phyloP scores from a whole-genome alignment of 2,888 invertebrate genomes.

The Abrostola triplasia region DNA sequence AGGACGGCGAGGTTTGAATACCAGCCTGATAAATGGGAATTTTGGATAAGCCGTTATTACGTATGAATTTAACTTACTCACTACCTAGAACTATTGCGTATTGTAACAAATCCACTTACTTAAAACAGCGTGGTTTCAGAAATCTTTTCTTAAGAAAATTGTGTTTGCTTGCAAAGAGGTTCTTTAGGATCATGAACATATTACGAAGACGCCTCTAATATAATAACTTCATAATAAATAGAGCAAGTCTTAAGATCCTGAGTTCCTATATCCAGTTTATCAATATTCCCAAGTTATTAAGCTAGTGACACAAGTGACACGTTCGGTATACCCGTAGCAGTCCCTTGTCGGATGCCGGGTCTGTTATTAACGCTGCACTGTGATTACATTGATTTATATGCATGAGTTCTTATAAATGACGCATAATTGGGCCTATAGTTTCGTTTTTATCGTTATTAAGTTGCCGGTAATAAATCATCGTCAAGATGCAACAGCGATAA shows the following conservation, averaged over 20 bases:
- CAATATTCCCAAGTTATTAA: constrained; percentile 27
- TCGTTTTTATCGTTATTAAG: constrained; percentile 74
- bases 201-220: not conserved
- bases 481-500: constrained; percentile 63
- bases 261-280: constrained; percentile 14
- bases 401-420: constrained; percentile 81
- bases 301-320: constrained; percentile 34
- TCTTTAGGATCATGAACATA: not conserved
- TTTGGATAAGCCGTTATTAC: too few species aligned
- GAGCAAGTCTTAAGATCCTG: not conserved
- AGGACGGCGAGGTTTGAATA: too few species aligned
- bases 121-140: too few species aligned
- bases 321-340: constrained; percentile 21
- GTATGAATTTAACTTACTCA: too few species aligned
- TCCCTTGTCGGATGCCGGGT: constrained; percentile 41
- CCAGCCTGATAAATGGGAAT: too few species aligned
- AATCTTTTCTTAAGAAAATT: too few species aligned
- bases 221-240: constrained; percentile 1
- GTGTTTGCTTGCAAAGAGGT: too few species aligned
- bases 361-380: constrained; percentile 75
- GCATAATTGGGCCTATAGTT: constrained; percentile 77
- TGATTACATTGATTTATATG: constrained; percentile 83
- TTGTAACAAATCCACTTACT: too few species aligned
- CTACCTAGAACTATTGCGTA: too few species aligned
- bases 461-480: constrained; percentile 75